A percentile compares a stretch with the other conserved stretches of the same genome.
Evolutionary conservation across 30 jellyfish, hydroid and myxozoan species (phyloP).

Genomic region (Catostylus mosaicus): DNA sequence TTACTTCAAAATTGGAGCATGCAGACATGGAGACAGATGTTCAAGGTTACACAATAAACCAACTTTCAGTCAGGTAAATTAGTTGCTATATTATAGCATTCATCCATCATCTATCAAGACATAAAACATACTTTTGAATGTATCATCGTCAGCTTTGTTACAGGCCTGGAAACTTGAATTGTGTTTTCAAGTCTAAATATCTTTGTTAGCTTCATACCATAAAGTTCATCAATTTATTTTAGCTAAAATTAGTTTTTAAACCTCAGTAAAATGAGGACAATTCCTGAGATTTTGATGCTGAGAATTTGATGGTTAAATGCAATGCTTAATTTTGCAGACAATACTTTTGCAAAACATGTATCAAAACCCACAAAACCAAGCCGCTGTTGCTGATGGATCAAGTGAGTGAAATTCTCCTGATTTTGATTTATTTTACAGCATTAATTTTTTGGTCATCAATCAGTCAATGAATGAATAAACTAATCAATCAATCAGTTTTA

Average conservation of each 20-base stretch:
- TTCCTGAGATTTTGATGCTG: no score
- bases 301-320: neutral
- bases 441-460: neutral
- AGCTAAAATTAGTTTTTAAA: no score
- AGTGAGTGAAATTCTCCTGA: slow-evolving; percentile 28
- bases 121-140: neutral
- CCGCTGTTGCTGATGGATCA: slow-evolving; percentile 88
- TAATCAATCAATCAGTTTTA: no score
- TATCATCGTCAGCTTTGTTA: neutral
- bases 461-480: no score
- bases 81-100: slow-evolving; percentile 1
- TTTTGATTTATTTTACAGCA: neutral
- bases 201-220: neutral
- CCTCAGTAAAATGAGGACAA: no score
- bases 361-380: slow-evolving; percentile 97
- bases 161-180: neutral
- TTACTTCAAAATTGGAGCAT: slow-evolving; percentile 99
- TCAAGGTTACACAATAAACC: slow-evolving; percentile 98
- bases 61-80: slow-evolving; percentile 96
- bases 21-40: slow-evolving; percentile 99
- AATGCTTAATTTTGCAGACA: slow-evolving; percentile 65
- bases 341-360: slow-evolving; percentile 92
- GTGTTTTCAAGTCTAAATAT: neutral
- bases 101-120: neutral
- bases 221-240: no score